Evolutionary conservation across 2,113 vertebrate species (phyloP), one percentile per base, ranked within the genome.

Genomic region (Malurus melanocephalus): DNA sequence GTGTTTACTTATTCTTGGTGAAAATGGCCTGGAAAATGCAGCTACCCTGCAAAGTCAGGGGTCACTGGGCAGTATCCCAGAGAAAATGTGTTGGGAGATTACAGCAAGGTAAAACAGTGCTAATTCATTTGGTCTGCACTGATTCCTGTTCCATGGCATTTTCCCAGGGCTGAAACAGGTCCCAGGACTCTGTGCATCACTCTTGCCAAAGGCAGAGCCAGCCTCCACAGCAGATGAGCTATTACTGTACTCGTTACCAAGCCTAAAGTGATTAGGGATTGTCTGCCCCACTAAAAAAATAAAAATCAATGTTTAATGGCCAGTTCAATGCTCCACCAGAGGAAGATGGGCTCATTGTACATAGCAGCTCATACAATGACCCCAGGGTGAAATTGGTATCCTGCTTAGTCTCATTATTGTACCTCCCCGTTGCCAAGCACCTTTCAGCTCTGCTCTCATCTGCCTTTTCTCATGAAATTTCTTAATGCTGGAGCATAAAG

Each of bases 251-350:
- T 59, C 32, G 38, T 38, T 52, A 93, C 76, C 67, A 68, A 77
- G 23, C 46, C 56, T 89, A 52, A 83, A 85, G 57, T 88, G 85
- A 81, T 89, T 86, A 84, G 90, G 66, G 75, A 53, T 56, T 91
- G 49, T 65, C 78, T 84, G 55, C 80, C 89, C 35, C 88, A 88
- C 65, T 84, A 56, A 88, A 94, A 94, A 80, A 89, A 92, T 83
- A 68, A 87, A 88, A 88, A 88, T 93, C 73, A 55, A 46, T 94
- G 75, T 91, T 88, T 94, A 94, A 96, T 88, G 81, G 55, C 76
- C 46, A 87, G 65, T 57, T 92, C 80, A 66, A 7, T 78, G 51
- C 80, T 89, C 57, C 65, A 91, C 43, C 45, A 76, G 75, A 90
- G 76, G 42, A 92, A 88, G 66, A 10, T 4, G 7, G 28, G 49